Percentiles rank a stretch among this genome's conserved stretches.
Evolutionary conservation across 2,797 vertebrate genomes (phyloP).

Genomic region (Lagocephalus sceleratus): DNA sequence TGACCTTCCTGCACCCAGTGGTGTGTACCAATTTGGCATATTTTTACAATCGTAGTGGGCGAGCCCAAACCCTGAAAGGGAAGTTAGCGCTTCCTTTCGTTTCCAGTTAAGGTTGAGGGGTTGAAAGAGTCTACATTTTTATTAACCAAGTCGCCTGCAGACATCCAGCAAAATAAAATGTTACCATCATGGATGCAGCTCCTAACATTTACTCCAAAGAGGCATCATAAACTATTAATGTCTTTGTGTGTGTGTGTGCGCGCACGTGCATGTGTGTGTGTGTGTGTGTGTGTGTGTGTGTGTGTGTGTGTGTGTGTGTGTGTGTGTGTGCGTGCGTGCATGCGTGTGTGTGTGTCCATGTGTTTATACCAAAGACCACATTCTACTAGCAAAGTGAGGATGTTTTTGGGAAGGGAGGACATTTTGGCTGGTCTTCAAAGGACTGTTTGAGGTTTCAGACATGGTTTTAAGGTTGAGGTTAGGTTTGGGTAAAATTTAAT

Average conservation of each 20-base stretch:
- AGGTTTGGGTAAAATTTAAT: no score
- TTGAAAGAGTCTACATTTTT: constrained; percentile 56
- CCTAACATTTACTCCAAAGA: constrained; percentile 74
- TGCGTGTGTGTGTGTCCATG: no score
- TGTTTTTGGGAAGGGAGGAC: no score
- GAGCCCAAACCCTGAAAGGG: constrained; percentile 56
- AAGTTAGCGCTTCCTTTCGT: constrained; percentile 59
- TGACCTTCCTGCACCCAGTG: constrained; percentile 49
- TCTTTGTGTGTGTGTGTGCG: constrained; percentile 59
- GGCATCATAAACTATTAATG: constrained; percentile 76
- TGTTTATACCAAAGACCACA: no score
- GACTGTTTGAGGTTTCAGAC: no score
- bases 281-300: no score
- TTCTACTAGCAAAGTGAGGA: no score
- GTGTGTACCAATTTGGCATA: constrained; percentile 43
- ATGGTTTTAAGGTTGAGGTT: no score
- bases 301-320: no score
- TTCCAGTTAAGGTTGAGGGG: constrained; percentile 43
- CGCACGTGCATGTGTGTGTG: constrained; percentile 44
- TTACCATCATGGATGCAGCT: constrained; percentile 61
- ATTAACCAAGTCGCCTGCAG: constrained; percentile 60
- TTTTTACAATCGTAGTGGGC: constrained; percentile 65
- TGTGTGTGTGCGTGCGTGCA: no score
- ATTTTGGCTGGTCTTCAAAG: no score
- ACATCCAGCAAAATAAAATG: constrained; percentile 67